Evolutionary conservation across 2,888 invertebrate species (phyloP).

Genomic region (Drosophila pseudotalamancana): DNA sequence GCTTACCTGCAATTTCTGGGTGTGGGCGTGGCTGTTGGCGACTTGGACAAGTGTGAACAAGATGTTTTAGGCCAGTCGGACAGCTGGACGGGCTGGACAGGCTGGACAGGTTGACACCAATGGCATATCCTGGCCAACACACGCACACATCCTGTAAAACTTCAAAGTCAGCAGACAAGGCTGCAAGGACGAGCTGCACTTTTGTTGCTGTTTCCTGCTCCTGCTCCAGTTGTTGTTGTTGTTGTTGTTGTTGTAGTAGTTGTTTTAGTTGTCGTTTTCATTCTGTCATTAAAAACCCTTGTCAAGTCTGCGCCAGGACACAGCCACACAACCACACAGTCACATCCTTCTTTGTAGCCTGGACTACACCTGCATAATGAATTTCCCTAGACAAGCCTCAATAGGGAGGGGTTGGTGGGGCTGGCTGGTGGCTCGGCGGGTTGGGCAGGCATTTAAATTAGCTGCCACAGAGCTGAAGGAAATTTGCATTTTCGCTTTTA

Average conservation of each 20-base stretch:
- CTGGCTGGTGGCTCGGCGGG: not conserved
- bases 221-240: slow-evolving; percentile 14
- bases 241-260: slow-evolving; percentile 29
- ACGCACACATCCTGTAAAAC: slow-evolving; percentile 56
- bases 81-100: slow-evolving; percentile 55
- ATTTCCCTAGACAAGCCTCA: slow-evolving; percentile 36
- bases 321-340: slow-evolving; percentile 35
- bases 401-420: not conserved
- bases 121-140: slow-evolving; percentile 66
- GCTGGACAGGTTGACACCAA: slow-evolving; percentile 71
- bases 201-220: slow-evolving; percentile 33
- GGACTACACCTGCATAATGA: slow-evolving; percentile 59
- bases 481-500: slow-evolving; percentile 76
- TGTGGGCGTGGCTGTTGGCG: slow-evolving; percentile 31
- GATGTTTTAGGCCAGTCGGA: slow-evolving; percentile 81
- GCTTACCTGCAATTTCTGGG: slow-evolving; percentile 28
- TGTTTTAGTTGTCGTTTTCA: slow-evolving; percentile 69
- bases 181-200: slow-evolving; percentile 51
- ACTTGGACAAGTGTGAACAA: slow-evolving; percentile 83
- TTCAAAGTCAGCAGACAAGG: slow-evolving; percentile 63
- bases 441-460: slow-evolving; percentile 68
- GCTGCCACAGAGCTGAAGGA: slow-evolving; percentile 44
- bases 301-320: slow-evolving; percentile 76
- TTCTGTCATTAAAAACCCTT: slow-evolving; percentile 83
- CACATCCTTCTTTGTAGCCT: slow-evolving; percentile 45